Evolutionary conservation across 2,113 vertebrate species (phyloP), one percentile per base, ranked within the genome.

Genomic region (Siphamia tubifer): DNA sequence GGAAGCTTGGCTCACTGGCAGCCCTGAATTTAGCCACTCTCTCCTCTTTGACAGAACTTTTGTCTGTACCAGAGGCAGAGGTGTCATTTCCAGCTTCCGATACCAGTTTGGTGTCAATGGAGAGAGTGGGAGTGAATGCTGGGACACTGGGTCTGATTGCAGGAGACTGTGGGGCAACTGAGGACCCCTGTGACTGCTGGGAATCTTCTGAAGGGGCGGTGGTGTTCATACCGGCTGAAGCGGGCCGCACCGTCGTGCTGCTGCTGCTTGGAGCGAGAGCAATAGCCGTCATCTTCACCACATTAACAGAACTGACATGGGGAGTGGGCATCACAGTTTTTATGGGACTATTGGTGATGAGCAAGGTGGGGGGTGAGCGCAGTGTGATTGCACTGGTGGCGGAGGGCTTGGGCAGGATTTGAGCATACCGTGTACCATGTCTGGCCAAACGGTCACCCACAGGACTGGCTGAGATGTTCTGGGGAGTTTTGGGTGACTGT

Each of bases 271-370:
- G 94, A 3, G 95, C 93, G 39, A 99, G 93, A 42, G 98, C 96
- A 77, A 99, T 98, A 79, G 98, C 91, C 42, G 97, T 97, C 98
- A 99, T 99, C 86, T 98, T 99, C 32, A 99, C 96, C 85, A 99
- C 95, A 17, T 97, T 99, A 75, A 98, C 90, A 2, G 96, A 95
- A 84, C 95, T 95, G 80, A 98, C 88, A 1, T 98, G 97, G 38
- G 96, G 92, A 24, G 93, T 93, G 49, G 96, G 96, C 74, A 99
- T 95, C 79, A 99, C 95, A 20, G 96, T 97, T 90, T 99, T 99
- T 75, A 99, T 98, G 68, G 98, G 96, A 80, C 97, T 99, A 90
- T 98, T 98, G 49, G 98, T 96, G 67, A 99, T 96, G 45, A 99
- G 96, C 69, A 99, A 92, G 11, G 97, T 97, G 0, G 96, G 96